Evolutionary conservation across 2,888 invertebrate genomes (phyloP), one percentile per base, ranked within the genome.

Genomic region (Drosophila sordidapex): DNA sequence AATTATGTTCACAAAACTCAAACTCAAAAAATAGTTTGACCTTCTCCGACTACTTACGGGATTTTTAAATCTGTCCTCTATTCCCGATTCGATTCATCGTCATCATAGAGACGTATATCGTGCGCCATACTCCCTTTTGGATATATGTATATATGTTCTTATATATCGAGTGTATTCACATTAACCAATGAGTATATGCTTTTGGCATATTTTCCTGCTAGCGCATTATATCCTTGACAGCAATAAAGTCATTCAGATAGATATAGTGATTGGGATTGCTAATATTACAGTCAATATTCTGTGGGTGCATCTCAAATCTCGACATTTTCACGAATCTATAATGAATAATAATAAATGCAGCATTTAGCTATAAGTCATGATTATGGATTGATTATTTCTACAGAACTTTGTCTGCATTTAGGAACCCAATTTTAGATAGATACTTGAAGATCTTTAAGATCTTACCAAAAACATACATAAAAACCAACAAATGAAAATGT

Each of bases 111-210:
- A 4, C 82, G 87, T 4, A 87, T 33, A 2, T 76, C 68, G 11
- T 87, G 82, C 0, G 70, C 61, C 21, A 62, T 70, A 29, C 89
- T 89, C 1, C 90, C 91, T 86, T 57, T 56, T 38, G 25, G 6
- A 27, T 21, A 13, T 18, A 52, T 43, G 3, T n/a, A 1, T 11
- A 3, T 21, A 21, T 46, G 13, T 7, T 21, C 21, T 3, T 21
- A 21, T 21, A 4, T 4, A 21, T 40, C 11, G 40, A 21, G 46
- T 21, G 13, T 46, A 15, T 36, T 4, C 4, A 4, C 33, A 53
- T 66, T 40, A 13, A 87, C 82, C 82, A 33, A 79, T 72, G 0
- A 35, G 0, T 35, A 67, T 21, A 7, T 62, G 29, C 0, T 48
- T 35, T 0, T 48, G 2, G 25, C 52, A 81, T 21, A 69, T 74